phyloP scores from a whole-genome alignment of 2,797 vertebrate species.

The Ctenopoma multispine region DNA sequence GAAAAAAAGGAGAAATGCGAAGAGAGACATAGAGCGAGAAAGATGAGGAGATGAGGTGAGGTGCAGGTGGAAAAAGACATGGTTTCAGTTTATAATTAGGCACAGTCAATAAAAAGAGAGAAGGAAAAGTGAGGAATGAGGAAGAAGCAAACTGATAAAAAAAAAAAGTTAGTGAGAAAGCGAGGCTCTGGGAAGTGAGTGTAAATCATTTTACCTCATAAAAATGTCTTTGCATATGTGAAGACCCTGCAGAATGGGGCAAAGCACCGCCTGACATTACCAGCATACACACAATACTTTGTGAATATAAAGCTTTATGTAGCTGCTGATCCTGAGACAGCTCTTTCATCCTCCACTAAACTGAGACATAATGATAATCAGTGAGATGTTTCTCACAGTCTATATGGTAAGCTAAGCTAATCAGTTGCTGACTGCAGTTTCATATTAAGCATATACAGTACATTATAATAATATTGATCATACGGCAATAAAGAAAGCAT shows the following conservation, averaged over 20 bases:
- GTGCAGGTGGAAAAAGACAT: not conserved
- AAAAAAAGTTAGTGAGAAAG: slow-evolving; percentile 20
- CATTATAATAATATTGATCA: too few relatives aligned
- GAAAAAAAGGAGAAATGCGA: slow-evolving; percentile 2
- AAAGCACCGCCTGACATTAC: slow-evolving; percentile 37
- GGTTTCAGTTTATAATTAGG: slow-evolving; percentile 17
- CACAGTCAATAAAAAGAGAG: slow-evolving; percentile 18
- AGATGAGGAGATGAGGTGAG: slow-evolving; percentile 16
- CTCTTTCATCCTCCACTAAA: slow-evolving; percentile 23
- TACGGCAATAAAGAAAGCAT: not conserved
- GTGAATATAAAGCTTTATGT: slow-evolving; percentile 53
- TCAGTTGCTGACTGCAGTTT: too few relatives aligned
- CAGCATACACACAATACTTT: slow-evolving; percentile 45
- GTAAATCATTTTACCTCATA: slow-evolving; percentile 58
- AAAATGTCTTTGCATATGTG: slow-evolving; percentile 60
- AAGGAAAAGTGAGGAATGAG: not conserved
- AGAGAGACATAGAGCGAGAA: not conserved
- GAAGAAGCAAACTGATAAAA: slow-evolving; percentile 24
- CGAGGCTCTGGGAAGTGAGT: slow-evolving; percentile 31
- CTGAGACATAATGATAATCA: not conserved
- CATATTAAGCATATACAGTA: too few relatives aligned
- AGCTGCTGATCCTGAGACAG: slow-evolving; percentile 21
- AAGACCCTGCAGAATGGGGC: slow-evolving; percentile 20
- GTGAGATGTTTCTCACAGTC: not conserved
- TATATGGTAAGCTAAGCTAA: not conserved